Evolutionary conservation across 2,797 vertebrate species (phyloP).

Genomic region (Enteromius viviparus): DNA sequence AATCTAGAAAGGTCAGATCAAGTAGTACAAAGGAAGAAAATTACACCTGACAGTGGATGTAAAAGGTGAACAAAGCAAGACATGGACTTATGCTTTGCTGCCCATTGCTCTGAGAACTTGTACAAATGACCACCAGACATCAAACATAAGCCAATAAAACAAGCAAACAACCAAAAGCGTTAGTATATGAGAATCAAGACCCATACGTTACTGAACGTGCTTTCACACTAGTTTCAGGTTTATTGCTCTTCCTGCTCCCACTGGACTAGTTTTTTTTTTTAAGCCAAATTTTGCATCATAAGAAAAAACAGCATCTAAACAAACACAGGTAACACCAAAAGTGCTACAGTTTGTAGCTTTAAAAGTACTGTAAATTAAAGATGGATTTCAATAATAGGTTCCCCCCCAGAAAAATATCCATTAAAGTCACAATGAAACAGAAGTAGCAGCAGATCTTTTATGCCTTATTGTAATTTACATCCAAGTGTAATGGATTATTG

Average conservation of each 20-base stretch:
- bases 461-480: no score
- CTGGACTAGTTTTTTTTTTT: background rate
- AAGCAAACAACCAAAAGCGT: background rate
- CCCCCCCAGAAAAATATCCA: background rate
- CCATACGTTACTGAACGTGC: background rate
- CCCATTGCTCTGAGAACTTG: background rate
- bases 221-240: background rate
- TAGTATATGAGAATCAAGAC: background rate
- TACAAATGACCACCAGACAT: background rate
- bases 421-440: no score
- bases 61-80: background rate
- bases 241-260: background rate
- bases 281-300: background rate
- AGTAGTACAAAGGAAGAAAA: slow-evolving; percentile 12
- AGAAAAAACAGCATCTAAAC: background rate
- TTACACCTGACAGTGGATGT: slow-evolving; percentile 24
- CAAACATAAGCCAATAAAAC: background rate
- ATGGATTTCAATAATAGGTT: background rate
- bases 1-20: slow-evolving; percentile 30
- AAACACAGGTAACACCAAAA: background rate
- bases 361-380: background rate
- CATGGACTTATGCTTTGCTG: background rate
- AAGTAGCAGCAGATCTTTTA: no score
- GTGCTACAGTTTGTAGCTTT: background rate
- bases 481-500: no score